phyloP scores from a whole-genome alignment of 2,888 invertebrate species.

The Andrena bucephala region DNA sequence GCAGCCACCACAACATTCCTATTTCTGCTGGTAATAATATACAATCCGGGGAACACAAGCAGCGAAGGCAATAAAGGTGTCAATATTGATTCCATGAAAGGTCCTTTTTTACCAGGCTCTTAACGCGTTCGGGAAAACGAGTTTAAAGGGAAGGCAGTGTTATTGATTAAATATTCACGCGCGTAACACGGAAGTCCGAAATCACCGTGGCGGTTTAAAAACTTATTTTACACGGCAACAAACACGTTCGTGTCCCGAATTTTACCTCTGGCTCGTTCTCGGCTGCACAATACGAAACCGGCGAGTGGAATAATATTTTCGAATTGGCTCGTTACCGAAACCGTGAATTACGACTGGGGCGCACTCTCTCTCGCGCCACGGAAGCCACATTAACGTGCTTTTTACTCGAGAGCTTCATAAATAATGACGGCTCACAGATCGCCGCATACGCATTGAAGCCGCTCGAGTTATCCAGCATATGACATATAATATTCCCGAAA shows the following conservation, averaged over 20 bases:
- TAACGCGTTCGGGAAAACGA: not conserved
- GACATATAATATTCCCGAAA: too few species aligned
- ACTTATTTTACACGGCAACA: slow-evolving; percentile 19
- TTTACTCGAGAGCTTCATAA: slow-evolving; percentile 27
- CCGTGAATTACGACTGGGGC: slow-evolving; percentile 45
- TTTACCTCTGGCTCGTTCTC: slow-evolving; percentile 3
- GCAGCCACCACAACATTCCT: too few species aligned
- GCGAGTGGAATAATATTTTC: slow-evolving; percentile 26
- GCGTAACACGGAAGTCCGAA: slow-evolving; percentile 37
- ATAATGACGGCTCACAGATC: slow-evolving; percentile 32
- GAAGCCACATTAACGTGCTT: slow-evolving; percentile 51
- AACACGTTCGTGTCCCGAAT: slow-evolving; percentile 30
- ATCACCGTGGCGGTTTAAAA: slow-evolving; percentile 15
- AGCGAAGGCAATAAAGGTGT: too few species aligned
- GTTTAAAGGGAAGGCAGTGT: not conserved
- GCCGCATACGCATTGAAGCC: slow-evolving; percentile 10
- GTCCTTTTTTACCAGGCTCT: not conserved
- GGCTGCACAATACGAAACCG: slow-evolving; percentile 6
- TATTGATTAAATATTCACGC: slow-evolving; percentile 22
- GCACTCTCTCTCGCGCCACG: slow-evolving; percentile 11
- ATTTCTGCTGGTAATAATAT: too few species aligned
- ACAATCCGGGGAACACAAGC: too few species aligned
- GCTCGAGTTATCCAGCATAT: not conserved
- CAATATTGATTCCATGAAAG: not conserved
- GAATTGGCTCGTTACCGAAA: slow-evolving; percentile 55